Evolutionary conservation across 2,113 vertebrate species (phyloP).

Genomic region (Lycaon pictus): DNA sequence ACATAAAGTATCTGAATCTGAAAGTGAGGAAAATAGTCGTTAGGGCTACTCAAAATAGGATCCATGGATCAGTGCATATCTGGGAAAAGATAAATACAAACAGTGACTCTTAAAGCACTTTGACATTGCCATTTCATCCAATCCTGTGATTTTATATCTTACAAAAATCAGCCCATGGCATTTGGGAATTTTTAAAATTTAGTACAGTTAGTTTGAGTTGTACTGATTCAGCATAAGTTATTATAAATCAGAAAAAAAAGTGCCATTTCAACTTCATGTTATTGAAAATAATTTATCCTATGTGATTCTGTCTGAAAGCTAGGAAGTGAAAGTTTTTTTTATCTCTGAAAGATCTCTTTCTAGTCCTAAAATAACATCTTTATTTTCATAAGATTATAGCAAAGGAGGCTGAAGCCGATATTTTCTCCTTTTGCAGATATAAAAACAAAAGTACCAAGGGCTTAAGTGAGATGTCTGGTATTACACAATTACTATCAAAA

Average conservation of each 20-base stretch:
- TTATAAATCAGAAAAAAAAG: not conserved
- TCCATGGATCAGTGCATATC: not conserved
- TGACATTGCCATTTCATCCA: not conserved
- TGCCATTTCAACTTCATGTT: constrained; percentile 41
- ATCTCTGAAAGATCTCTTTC: constrained; percentile 21
- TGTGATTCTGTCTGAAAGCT: constrained; percentile 32
- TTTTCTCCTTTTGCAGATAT: constrained; percentile 7
- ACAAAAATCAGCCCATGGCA: not conserved
- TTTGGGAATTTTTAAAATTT: constrained; percentile 24
- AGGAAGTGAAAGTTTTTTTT: constrained; percentile 14
- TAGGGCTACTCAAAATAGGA: not conserved
- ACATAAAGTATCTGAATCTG: constrained; percentile 41
- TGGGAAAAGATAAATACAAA: not conserved
- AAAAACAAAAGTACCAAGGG: constrained; percentile 5
- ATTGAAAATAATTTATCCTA: constrained; percentile 40
- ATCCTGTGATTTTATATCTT: constrained; percentile 1
- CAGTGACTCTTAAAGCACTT: not conserved
- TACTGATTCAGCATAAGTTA: constrained; percentile 38
- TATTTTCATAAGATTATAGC: constrained; percentile 4
- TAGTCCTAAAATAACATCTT: not conserved
- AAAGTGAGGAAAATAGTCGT: not conserved
- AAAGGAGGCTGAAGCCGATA: not conserved
- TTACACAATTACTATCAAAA: constrained; percentile 27
- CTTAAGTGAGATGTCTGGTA: not conserved
- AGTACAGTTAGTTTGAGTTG: constrained; percentile 35